A percentile compares a stretch with the other conserved stretches of the same genome.
phyloP scores from a whole-genome alignment of 2,888 invertebrate species.

The Hydriomena furcata region DNA sequence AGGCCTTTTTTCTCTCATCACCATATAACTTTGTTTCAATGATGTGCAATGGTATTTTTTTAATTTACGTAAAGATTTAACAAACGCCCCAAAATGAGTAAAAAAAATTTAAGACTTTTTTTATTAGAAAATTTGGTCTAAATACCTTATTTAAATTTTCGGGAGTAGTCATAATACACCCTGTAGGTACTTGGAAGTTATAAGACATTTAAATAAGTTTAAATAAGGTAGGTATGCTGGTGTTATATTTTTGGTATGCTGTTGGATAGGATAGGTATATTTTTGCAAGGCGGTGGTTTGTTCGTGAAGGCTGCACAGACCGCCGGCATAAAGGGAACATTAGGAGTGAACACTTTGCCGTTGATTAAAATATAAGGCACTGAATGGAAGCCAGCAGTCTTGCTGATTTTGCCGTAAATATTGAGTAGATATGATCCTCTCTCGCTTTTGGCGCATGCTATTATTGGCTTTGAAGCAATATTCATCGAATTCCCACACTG shows the following conservation, averaged over 20 bases:
- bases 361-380: slow-evolving; percentile 1
- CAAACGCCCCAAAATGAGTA: too few species aligned
- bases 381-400: neutral
- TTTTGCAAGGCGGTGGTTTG: neutral
- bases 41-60: too few species aligned
- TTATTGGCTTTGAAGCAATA: neutral
- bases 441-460: slow-evolving; percentile 2
- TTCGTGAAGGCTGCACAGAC: neutral
- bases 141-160: too few species aligned
- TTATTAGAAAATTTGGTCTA: too few species aligned
- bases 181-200: too few species aligned
- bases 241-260: too few species aligned
- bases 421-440: neutral
- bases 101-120: too few species aligned
- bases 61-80: too few species aligned
- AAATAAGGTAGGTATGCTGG: too few species aligned
- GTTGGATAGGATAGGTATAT: too few species aligned
- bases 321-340: neutral
- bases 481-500: slow-evolving; percentile 2
- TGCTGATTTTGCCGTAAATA: neutral
- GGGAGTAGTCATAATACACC: too few species aligned
- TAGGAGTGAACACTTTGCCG: neutral
- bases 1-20: slow-evolving; percentile 44
- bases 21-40: slow-evolving; percentile 50
- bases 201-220: too few species aligned